These are phyloP conservation scores for Brassicogethes aeneus DNA, from an alignment of 2,888 invertebrate species.

Conservation along the genomic window DNA sequence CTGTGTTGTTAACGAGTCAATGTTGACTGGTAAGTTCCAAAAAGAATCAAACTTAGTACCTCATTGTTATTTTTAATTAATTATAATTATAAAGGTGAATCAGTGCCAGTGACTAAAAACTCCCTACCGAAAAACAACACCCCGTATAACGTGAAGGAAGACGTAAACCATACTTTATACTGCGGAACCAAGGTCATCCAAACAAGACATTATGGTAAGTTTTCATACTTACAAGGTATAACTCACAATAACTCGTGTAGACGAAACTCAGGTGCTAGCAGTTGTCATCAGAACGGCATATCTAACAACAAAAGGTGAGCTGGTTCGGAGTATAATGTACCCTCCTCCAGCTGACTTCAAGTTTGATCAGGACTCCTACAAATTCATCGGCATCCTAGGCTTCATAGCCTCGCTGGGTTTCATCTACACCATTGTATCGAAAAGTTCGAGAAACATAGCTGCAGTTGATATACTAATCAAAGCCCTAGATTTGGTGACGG, in stretches of 20 bases:
- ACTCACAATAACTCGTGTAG: neutral
- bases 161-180: conserved; percentile 78
- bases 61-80: neutral
- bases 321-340: conserved; percentile 88
- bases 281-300: conserved; percentile 81
- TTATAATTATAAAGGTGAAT: conserved; percentile 25
- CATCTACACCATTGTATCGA: conserved; percentile 77
- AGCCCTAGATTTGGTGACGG: conserved; percentile 85
- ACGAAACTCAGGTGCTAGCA: conserved; percentile 39
- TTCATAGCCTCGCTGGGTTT: conserved; percentile 74
- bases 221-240: neutral
- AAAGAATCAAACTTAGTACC: neutral
- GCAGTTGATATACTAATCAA: conserved; percentile 62
- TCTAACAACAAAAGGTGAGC: conserved; percentile 76
- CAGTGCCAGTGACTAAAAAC: conserved; percentile 62
- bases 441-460: conserved; percentile 56
- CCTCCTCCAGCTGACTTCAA: conserved; percentile 95
- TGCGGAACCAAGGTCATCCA: conserved; percentile 88
- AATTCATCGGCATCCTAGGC: conserved; percentile 76
- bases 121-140: conserved; percentile 63
- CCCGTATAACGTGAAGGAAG: conserved; percentile 71
- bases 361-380: conserved; percentile 89
- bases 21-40: conserved; percentile 69
- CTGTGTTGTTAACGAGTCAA: conserved; percentile 90
- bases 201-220: conserved; percentile 54